Percentiles rank a stretch among this genome's conserved stretches.
Evolutionary conservation across 2,797 vertebrate species (phyloP).

Genomic region (Rhynchotus rufescens): DNA sequence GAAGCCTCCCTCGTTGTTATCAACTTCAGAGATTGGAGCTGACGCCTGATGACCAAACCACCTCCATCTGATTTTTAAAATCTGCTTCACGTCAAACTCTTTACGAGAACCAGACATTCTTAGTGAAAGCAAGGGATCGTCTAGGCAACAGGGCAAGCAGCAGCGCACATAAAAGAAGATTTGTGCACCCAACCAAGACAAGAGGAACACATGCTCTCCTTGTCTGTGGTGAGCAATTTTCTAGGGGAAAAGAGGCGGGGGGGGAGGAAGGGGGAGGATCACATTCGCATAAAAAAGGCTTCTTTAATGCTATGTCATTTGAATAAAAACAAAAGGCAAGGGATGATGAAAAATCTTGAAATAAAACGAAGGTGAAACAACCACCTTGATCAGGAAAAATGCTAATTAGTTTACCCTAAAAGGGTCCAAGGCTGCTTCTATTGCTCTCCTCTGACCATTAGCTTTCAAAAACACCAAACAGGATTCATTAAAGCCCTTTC

Average conservation of each 20-base stretch:
- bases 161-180: slow-evolving; percentile 81
- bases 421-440: slow-evolving; percentile 68
- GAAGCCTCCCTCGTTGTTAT: slow-evolving; percentile 88
- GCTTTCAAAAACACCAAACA: slow-evolving; percentile 76
- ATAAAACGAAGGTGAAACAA: slow-evolving; percentile 63
- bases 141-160: slow-evolving; percentile 88
- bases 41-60: slow-evolving; percentile 95
- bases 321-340: slow-evolving; percentile 73
- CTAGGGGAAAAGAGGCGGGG: slow-evolving; percentile 66
- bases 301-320: slow-evolving; percentile 56
- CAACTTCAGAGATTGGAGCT: slow-evolving; percentile 78
- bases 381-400: slow-evolving; percentile 70
- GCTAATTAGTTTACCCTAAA: slow-evolving; percentile 70
- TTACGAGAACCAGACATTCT: slow-evolving; percentile 97
- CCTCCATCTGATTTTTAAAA: slow-evolving; percentile 97
- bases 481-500: slow-evolving; percentile 82
- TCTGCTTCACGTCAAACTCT: slow-evolving; percentile 99
- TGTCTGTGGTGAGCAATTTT: slow-evolving; percentile 74
- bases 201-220: slow-evolving; percentile 81
- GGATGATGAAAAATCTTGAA: slow-evolving; percentile 54
- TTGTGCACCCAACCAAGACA: slow-evolving; percentile 83
- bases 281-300: slow-evolving; percentile 57
- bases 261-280: slow-evolving; percentile 61
- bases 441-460: slow-evolving; percentile 73
- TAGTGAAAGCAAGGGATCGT: slow-evolving; percentile 85